phyloP scores from a whole-genome alignment of 2,113 vertebrate species.

The Ciconia boyciana region DNA sequence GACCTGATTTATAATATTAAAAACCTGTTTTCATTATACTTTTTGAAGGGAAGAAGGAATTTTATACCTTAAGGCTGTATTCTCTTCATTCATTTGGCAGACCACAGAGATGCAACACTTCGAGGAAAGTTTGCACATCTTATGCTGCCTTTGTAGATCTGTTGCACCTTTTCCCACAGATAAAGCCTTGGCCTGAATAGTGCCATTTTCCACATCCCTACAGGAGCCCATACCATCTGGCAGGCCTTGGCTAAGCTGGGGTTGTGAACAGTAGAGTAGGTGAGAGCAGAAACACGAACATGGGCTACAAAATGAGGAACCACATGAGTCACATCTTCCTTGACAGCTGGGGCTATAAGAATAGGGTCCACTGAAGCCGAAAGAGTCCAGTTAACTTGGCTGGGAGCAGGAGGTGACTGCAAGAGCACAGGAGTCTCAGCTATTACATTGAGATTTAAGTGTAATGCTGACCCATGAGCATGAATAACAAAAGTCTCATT shows the following conservation, averaged over 20 bases:
- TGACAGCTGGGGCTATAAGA: neutral
- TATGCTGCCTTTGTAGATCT: neutral
- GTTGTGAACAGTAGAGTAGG: neutral
- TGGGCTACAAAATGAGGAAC: neutral
- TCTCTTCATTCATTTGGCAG: neutral
- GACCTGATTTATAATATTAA: neutral
- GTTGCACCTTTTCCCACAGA: neutral
- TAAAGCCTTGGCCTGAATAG: neutral
- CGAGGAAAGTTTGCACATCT: neutral
- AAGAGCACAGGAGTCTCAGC: neutral
- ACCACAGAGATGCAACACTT: neutral
- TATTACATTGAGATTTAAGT: neutral
- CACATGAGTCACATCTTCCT: neutral
- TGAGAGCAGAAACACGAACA: neutral
- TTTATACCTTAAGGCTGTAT: neutral
- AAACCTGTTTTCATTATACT: neutral
- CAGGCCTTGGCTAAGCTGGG: neutral
- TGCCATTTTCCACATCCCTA: neutral
- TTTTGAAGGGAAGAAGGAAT: neutral
- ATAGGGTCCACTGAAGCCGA: neutral
- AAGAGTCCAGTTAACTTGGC: neutral
- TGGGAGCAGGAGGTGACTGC: neutral
- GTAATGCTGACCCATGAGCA: neutral
- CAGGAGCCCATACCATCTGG: neutral
- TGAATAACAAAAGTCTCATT: neutral